Percentiles rank a stretch among this genome's conserved stretches.
Evolutionary conservation across 2,113 vertebrate species (phyloP).

Genomic region (Proteles cristata): DNA sequence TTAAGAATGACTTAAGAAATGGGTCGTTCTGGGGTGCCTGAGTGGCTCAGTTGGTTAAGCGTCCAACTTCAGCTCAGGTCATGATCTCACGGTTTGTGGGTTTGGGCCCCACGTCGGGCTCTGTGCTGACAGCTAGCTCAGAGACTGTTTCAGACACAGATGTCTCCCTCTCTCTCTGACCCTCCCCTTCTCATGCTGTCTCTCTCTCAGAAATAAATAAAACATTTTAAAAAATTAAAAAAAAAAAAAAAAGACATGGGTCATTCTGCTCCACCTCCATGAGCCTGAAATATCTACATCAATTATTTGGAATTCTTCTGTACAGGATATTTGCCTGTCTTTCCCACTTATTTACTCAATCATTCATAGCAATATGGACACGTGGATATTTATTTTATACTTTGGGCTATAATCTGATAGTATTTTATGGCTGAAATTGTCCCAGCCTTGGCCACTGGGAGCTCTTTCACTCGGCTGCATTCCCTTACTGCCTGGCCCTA

Average conservation of each 20-base stretch:
- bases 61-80: too few relatives aligned
- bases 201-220: too few relatives aligned
- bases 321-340: background rate
- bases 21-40: too few relatives aligned
- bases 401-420: background rate
- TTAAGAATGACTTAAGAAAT: background rate
- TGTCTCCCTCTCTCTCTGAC: too few relatives aligned
- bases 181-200: too few relatives aligned
- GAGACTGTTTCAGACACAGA: too few relatives aligned
- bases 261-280: background rate
- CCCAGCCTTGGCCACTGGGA: background rate
- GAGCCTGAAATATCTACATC: background rate
- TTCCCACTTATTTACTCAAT: background rate
- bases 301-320: background rate
- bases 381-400: background rate
- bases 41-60: too few relatives aligned
- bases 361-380: background rate
- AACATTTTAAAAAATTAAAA: too few relatives aligned
- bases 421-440: background rate
- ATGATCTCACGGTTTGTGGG: too few relatives aligned
- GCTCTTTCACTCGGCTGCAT: background rate
- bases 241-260: background rate
- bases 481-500: background rate
- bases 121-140: too few relatives aligned
- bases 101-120: too few relatives aligned